Evolutionary conservation across 2,113 vertebrate species (phyloP).

Genomic region (Naja naja): DNA sequence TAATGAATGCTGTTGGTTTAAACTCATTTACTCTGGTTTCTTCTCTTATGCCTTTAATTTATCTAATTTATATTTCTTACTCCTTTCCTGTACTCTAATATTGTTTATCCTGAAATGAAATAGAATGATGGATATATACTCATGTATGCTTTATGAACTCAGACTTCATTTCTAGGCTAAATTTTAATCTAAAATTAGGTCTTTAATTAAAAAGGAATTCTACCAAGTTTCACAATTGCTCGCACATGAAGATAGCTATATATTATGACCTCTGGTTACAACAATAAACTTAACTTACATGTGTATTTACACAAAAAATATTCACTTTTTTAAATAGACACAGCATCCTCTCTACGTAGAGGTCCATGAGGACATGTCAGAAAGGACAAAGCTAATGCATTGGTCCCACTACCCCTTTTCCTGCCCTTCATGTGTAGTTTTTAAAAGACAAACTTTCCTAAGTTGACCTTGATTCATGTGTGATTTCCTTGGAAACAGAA

Average conservation of each 20-base stretch:
- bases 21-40: background rate
- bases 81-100: background rate
- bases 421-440: background rate
- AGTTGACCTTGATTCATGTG: background rate
- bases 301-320: background rate
- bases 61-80: background rate
- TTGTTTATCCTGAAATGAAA: background rate
- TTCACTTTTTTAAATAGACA: background rate
- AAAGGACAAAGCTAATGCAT: background rate
- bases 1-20: background rate
- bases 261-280: background rate
- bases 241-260: background rate
- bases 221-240: background rate
- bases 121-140: background rate
- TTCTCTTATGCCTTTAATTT: background rate
- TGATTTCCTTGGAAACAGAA: background rate
- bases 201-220: background rate
- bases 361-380: background rate
- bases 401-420: background rate
- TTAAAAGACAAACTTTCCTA: background rate
- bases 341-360: background rate
- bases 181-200: background rate
- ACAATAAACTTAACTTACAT: background rate
- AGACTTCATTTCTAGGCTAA: background rate
- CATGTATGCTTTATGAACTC: background rate